These are phyloP conservation scores for Alectoris magna DNA, from an alignment of 2,797 vertebrate species.

Conservation along the genomic window DNA sequence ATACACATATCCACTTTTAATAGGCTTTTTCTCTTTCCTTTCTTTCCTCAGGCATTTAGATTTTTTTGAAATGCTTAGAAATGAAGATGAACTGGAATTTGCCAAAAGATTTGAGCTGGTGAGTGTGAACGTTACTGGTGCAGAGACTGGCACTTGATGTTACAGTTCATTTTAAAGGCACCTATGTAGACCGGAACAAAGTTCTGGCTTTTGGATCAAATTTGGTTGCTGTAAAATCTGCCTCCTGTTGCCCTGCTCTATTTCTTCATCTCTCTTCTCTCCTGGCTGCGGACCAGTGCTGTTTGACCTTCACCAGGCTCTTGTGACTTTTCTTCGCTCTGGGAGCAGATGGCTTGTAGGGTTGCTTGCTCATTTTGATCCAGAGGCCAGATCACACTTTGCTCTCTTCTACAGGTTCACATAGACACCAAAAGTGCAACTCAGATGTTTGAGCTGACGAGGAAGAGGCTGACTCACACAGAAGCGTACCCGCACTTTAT, in stretches of 20 bases:
- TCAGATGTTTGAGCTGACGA: constrained; percentile 97
- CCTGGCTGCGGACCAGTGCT: neutral
- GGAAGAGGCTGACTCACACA: constrained; percentile 96
- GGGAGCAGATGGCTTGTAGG: fast-evolving
- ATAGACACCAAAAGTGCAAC: constrained; percentile 98
- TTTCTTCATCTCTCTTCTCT: neutral
- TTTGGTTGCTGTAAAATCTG: neutral
- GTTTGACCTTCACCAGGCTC: neutral
- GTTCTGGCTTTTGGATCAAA: neutral
- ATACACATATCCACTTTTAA: neutral
- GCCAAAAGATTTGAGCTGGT: constrained; percentile 95
- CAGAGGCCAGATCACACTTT: neutral
- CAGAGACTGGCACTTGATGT: fast-evolving
- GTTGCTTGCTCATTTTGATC: fast-evolving
- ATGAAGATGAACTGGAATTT: constrained; percentile 96
- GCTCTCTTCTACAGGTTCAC: constrained; percentile 83
- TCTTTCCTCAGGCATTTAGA: constrained; percentile 90
- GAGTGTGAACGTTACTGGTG: constrained; percentile 55
- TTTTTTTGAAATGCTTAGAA: constrained; percentile 99
- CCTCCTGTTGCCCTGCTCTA: neutral
- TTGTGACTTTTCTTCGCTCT: neutral
- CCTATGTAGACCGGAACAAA: fast-evolving
- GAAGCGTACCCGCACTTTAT: constrained; percentile 98
- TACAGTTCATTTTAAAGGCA: neutral
- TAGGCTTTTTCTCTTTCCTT: neutral